A percentile compares a stretch with the other conserved stretches of the same genome.
phyloP scores from a whole-genome alignment of 2,797 vertebrate genomes.

The Lagorchestes hirsutus region DNA sequence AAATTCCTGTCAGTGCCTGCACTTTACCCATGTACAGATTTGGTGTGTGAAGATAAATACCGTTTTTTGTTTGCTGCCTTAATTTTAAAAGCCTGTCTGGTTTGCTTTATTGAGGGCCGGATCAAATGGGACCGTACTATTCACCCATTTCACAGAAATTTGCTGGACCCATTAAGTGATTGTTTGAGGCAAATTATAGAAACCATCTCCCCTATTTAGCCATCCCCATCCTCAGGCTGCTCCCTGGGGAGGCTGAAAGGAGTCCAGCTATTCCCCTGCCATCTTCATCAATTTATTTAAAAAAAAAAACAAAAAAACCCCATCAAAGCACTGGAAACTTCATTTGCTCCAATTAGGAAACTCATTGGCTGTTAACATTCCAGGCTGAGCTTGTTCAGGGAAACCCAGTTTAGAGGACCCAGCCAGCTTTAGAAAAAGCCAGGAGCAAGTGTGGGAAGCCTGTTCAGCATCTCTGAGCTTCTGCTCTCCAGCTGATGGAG shows the following conservation, averaged over 20 bases:
- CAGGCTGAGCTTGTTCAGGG: neutral
- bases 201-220: slow-evolving; percentile 89
- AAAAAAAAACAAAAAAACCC: neutral
- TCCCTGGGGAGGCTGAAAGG: slow-evolving; percentile 89
- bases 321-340: slow-evolving; percentile 16
- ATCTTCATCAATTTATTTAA: slow-evolving; percentile 84
- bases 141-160: slow-evolving; percentile 94
- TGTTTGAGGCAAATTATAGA: slow-evolving; percentile 91
- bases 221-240: slow-evolving; percentile 72
- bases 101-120: slow-evolving; percentile 91
- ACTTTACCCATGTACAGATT: slow-evolving; percentile 93
- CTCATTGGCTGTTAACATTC: slow-evolving; percentile 87
- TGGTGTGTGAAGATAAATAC: slow-evolving; percentile 92
- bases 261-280: slow-evolving; percentile 87
- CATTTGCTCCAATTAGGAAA: slow-evolving; percentile 66
- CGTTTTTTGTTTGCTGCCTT: slow-evolving; percentile 86
- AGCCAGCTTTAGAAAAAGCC: neutral
- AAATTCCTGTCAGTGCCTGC: slow-evolving; percentile 99
- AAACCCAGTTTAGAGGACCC: neutral
- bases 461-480: neutral
- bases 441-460: neutral
- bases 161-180: slow-evolving; percentile 96
- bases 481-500: too few species aligned
- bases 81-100: slow-evolving; percentile 89
- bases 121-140: slow-evolving; percentile 92